These are phyloP conservation scores for Berghia stephanieae DNA, from an alignment of 1,140 invertebrate species.

Conservation along the genomic window DNA sequence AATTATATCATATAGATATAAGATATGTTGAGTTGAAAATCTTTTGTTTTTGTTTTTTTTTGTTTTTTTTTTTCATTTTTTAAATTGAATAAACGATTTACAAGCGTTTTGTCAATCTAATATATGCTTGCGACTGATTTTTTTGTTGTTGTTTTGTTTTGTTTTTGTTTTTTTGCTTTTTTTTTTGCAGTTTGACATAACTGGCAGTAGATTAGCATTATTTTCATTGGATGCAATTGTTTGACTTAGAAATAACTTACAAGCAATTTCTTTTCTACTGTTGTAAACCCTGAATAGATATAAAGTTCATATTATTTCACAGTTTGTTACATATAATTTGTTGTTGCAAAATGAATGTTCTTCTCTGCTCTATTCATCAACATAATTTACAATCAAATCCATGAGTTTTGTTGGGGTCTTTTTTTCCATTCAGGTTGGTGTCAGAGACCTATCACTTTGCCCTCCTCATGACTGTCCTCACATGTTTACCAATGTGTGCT, in stretches of 20 bases:
- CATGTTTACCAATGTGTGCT: constrained; percentile 71
- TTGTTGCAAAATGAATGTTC: not conserved
- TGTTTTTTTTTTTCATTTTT: not conserved
- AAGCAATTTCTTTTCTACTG: not conserved
- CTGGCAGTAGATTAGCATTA: too few species aligned
- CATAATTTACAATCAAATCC: not conserved
- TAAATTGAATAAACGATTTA: not conserved
- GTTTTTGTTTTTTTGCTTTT: too few species aligned
- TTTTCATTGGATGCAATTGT: too few species aligned
- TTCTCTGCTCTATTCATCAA: not conserved
- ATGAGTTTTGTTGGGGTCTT: not conserved
- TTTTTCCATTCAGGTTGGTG: constrained; percentile 40
- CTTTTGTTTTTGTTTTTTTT: not conserved
- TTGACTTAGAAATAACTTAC: too few species aligned
- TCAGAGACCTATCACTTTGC: constrained; percentile 78
- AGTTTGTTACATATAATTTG: not conserved
- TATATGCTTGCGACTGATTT: too few species aligned
- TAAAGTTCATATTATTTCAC: not conserved
- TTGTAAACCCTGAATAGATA: not conserved
- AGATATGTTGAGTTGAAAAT: not conserved
- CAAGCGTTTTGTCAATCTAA: too few species aligned
- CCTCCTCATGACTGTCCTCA: constrained; percentile 74
- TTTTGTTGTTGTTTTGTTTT: too few species aligned
- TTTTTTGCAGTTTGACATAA: too few species aligned
- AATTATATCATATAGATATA: not conserved